phyloP scores from a whole-genome alignment of 2,113 vertebrate genomes.

The Tympanuchus pallidicinctus region DNA sequence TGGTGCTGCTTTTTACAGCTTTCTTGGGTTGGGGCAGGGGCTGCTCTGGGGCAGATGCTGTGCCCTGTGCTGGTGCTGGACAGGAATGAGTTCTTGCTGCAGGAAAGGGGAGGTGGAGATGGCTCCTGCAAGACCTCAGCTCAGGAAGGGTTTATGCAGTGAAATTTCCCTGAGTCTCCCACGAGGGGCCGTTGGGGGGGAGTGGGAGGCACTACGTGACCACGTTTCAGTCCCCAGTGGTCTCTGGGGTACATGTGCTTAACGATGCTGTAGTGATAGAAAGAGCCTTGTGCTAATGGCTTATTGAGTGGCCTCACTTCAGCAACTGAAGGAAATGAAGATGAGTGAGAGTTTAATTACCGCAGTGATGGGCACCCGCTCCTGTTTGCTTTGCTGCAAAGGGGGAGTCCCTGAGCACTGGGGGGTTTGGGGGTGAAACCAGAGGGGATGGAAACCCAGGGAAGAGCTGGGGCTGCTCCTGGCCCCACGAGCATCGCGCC shows the following conservation, averaged over 20 bases:
- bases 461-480: neutral
- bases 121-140: neutral
- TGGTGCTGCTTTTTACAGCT: neutral
- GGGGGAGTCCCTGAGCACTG: neutral
- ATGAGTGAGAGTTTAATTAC: conserved; percentile 68
- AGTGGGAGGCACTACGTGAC: neutral
- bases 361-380: fast-evolving
- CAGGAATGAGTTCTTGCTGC: neutral
- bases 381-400: neutral
- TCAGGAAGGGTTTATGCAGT: neutral
- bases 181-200: neutral
- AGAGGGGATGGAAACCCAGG: neutral
- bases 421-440: neutral
- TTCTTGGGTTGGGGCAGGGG: neutral
- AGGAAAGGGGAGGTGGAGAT: neutral
- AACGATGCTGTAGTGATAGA: neutral
- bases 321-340: conserved; percentile 57
- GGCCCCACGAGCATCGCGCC: neutral
- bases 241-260: neutral
- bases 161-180: neutral
- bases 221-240: neutral
- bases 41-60: neutral
- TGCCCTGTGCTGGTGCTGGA: neutral
- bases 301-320: conserved; percentile 58
- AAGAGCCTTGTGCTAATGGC: conserved; percentile 26